Base-by-base conservation (phyloP, 2,888 invertebrate genomes). In the Dorcus hopei region DNA sequence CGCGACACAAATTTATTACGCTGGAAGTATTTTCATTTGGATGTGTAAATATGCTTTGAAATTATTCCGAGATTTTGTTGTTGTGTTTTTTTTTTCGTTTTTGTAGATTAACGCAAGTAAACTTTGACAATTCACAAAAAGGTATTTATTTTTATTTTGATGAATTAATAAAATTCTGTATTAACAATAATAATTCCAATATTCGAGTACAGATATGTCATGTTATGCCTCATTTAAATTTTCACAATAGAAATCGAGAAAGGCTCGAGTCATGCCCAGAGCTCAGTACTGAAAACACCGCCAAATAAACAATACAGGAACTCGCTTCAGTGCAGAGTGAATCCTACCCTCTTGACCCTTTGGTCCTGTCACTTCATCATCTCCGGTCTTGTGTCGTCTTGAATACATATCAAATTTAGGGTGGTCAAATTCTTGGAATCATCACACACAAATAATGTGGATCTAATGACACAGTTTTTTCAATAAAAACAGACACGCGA, bases 281-380 rank as follows among this genome's bases (percentile, higher is more conserved):
- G 49, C 57, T 48, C 52, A 47, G 60, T 60, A 52, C 62, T 62
- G 49, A 54, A 54, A 56, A 61, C 57, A 61, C 58, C 65, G 61
- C 61, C 62, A 57, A 57, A 63, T 65, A 65, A 65, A 65, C 63
- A 65, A 65, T 63, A 57, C 57, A 59, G 57, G 56, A 61, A 60
- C 52, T 59, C 57, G 57, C 57, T 59, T 54, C 56, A 57, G 59
- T 59, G 53, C 52, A 56, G 49, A 60, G 57, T 54, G 63, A 63
- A 55, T 50, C 14, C 45, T 40, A 33, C 23, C 11, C 65, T 65
- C 65, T 65, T 65, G 65, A 65, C 65, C 65, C 62, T 61, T 55
- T 53, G 58, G 55, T 62, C 66, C 63, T 64, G 68, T 68, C 68
- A 68, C 68, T 66, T 66, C 68, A 68, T 66, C 66, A 68, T 62